Conservation (phyloP, 2,797 vertebrate genomes). For the Gila robusta region DNA sequence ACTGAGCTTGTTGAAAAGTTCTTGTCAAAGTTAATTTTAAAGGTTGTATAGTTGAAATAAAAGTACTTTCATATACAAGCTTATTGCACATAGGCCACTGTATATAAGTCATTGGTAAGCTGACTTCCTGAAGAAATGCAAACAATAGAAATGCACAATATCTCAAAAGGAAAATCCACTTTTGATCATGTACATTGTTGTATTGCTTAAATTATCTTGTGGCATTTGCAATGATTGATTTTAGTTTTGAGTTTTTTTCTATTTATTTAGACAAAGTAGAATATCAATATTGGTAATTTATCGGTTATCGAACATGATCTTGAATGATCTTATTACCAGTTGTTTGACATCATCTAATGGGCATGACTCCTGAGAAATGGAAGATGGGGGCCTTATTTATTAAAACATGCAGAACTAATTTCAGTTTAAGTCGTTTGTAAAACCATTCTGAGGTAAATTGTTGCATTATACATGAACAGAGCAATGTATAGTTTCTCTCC, state of each 20-base stretch:
- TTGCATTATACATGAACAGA: not conserved
- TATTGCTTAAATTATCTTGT: not conserved
- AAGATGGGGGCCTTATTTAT: not conserved
- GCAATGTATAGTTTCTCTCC: not conserved
- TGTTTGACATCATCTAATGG: not conserved
- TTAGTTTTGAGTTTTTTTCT: not conserved
- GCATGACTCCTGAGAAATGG: too few relatives aligned
- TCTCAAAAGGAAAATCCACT: not conserved
- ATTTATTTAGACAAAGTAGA: not conserved
- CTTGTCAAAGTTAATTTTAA: not conserved
- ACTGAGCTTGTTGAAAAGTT: slow-evolving; percentile 3
- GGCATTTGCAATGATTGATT: not conserved
- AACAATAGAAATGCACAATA: not conserved
- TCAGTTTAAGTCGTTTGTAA: not conserved
- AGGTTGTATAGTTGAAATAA: not conserved
- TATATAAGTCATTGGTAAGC: not conserved
- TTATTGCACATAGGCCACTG: not conserved
- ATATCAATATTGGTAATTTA: not conserved
- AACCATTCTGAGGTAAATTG: not conserved
- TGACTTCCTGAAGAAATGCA: not conserved
- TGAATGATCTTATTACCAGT: not conserved
- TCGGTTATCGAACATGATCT: not conserved
- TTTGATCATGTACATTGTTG: not conserved
- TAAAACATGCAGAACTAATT: not conserved
- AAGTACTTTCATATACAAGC: not conserved